Base-by-base conservation (phyloP, 2,888 invertebrate species). In the Oligia fasciuncula region DNA sequence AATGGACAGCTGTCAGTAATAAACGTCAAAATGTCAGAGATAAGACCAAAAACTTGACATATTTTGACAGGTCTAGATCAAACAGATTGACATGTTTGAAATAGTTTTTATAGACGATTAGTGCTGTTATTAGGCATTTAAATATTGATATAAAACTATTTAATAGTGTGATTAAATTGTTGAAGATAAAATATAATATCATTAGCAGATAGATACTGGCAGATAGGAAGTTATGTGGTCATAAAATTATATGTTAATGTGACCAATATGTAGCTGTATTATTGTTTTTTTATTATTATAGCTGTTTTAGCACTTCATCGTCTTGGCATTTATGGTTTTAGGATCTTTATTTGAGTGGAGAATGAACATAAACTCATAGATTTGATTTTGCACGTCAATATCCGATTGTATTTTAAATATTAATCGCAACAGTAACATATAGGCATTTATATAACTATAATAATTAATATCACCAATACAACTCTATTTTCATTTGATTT, bases 161-260 rank as follows among this genome's bases (percentile, higher is more conserved):
- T 35, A 46, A 54, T 54, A 23, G 40, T 14, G n/a, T 23, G 35
- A 80, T 81, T 14, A 46, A 19, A 57, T 49, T n/a, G 49, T 68
- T 81, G 3, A 57, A 68, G 35, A 46, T 54, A 75, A 67, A 75
- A 62, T 68, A 8, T 19, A 74, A 65, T 69, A 9, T 23, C 46
- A 69, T 70, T 57, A 49, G n/a, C 1, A 19, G 6, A 69, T 65
- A 8, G 57, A 43, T 40, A 40, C 40, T 5, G 40, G 35, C 1
- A 14, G 13, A 69, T 65, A 8, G 43, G 43, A 43, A 49, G 1
- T 14, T 29, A 60, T 62, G 4, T 17, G 49, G 62, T 65, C 72
- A 23, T 72, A 62, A 81, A 81, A 77, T 67, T n/a, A 54, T 46
- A 71, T 19, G 9, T 43, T 71, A 35, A 74, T 77, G 35, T 79